These are phyloP conservation scores for Meghimatium bilineatum DNA, from an alignment of 2,888 invertebrate genomes.

Conservation along the genomic window DNA sequence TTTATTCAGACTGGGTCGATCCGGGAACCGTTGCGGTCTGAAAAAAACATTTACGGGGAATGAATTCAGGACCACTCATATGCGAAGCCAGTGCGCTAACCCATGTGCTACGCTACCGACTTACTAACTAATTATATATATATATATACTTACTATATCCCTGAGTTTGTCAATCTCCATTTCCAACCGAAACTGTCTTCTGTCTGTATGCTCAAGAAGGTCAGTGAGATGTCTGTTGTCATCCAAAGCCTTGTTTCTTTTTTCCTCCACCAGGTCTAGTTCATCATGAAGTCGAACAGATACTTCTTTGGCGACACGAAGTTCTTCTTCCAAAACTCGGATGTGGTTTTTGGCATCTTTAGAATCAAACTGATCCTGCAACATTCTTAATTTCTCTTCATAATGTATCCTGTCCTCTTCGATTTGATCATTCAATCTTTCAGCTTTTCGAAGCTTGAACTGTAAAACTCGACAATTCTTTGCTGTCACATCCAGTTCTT, in stretches of 20 bases:
- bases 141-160: conserved; percentile 67
- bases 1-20: too few species aligned
- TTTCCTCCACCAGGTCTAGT: conserved; percentile 82
- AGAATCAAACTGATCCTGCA: conserved; percentile 74
- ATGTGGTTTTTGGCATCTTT: conserved; percentile 72
- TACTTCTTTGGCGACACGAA: conserved; percentile 84
- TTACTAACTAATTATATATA: too few species aligned
- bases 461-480: conserved; percentile 98
- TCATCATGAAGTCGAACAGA: conserved; percentile 79
- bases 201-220: conserved; percentile 73
- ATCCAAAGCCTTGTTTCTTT: conserved; percentile 85
- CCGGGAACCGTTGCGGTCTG: too few species aligned
- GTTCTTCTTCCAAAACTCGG: conserved; percentile 90
- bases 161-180: conserved; percentile 73
- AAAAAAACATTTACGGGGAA: too few species aligned
- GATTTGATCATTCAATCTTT: conserved; percentile 86
- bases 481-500: conserved; percentile 96
- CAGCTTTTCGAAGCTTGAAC: conserved; percentile 97
- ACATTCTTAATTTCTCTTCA: conserved; percentile 74
- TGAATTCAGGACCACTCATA: too few species aligned
- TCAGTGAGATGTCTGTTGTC: conserved; percentile 85
- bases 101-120: too few species aligned
- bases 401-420: conserved; percentile 89
- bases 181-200: conserved; percentile 73
- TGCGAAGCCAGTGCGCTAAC: too few species aligned